Base-by-base conservation (phyloP, 2,113 vertebrate genomes). In the Nyctibius bracteatus region DNA sequence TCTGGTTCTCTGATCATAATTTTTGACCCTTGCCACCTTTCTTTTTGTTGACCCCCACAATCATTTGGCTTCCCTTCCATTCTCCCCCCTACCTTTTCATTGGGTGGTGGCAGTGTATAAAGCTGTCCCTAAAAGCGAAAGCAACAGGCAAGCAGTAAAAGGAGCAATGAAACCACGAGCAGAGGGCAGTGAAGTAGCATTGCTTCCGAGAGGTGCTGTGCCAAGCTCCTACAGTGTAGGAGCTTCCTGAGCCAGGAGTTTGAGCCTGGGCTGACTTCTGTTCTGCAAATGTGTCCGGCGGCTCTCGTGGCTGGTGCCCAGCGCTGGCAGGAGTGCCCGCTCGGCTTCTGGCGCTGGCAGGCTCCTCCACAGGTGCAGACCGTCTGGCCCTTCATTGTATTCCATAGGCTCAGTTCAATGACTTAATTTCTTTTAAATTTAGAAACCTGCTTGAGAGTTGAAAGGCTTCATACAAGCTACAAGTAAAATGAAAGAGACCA, bases 331-430 rank as follows among this genome's bases (percentile, higher is more conserved):
- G 35, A 84, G 79, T 3, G 0, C 39, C 39, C 55, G 8, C 3
- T 13, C 4, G 1, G 71, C 55, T 6, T 15, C 43, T 41, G 35
- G 6, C 1, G 5, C 57, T 30, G 72, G 1, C 0, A 2, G 6
- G 13, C 30, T 79, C 3, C 4, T 59, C 88, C 78, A 73, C 68
- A 46, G 66, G 47, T 62, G 62, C 47, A 46, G 66, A 9, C 8
- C 2, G 10, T 33, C 58, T 66, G 83, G 80, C 31, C 16, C 1
- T 1, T 15, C 18, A 0, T 5, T 1, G 2, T 10, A 0, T 41
- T 68, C 75, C n/a, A 1, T 19, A 22, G 41, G 41, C 35, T 78
- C 23, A 5, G 30, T 61, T 33, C 47, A 41, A 1, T 52, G 52
- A 16, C 66, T 93, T 77, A 11, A 20, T 57, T 49, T 25, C 43